Evolutionary conservation across 2,888 invertebrate species (phyloP), one percentile per base, ranked within the genome.

Genomic region (Hyposoter dolosus): DNA sequence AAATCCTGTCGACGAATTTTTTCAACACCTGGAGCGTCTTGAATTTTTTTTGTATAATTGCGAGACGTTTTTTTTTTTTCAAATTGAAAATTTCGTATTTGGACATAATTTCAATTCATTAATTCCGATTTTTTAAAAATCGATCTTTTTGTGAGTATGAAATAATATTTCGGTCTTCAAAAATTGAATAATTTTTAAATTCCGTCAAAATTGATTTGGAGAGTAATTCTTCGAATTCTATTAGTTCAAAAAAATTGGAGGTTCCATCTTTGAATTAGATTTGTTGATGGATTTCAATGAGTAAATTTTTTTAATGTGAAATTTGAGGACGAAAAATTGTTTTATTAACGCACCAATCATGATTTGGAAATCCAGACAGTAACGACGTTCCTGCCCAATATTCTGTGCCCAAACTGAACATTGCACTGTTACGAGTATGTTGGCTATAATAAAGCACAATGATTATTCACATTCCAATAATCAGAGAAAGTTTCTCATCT

Each of bases 341-440:
- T 69, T 74, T 71, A 40, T 71, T 69, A 56, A 23, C 79, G 47
- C 78, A 28, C 87, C 90, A 66, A 91, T 90, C 47, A 92, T 86
- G 74, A 93, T 90, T 82, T 91, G 92, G 45, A 93, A 93, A 79
- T 92, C 89, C 71, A 93, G 85, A 28, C 90, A 83, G 4, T 89
- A 88, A 60, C 88, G 89, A 53, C 88, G 69, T 12, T 85, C 87
- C 23, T 88, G 86, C 19, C 90, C 80, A 63, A 93, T 90, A 65
- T 92, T 93, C n/a, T 83, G 81, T 5, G 93, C 92, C 93, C 93
- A 93, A 7, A 90, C 86, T 10, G 88, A 88, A 75, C 93, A 93
- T 82, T 92, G 90, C 69, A 93, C 89, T 10, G 90, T 92, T 1
- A 93, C 83, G 5, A 92, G 65, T 86, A 90, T 88, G 75, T 91